Conservation (phyloP, 1,140 invertebrate genomes). For the Danaus melanippus region DNA sequence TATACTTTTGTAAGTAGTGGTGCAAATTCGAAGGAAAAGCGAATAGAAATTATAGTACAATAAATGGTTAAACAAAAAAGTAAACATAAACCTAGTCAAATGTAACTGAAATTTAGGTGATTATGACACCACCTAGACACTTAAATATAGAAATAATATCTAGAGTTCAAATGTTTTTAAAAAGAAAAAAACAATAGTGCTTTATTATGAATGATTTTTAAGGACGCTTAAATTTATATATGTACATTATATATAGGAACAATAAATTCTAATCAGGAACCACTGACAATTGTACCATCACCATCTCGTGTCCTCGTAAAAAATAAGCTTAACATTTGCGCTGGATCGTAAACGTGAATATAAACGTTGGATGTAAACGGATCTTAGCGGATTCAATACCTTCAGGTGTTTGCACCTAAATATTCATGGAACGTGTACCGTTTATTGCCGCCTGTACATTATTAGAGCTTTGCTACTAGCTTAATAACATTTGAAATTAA, state of each 20-base stretch:
- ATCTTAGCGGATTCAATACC: slow-evolving; percentile 25
- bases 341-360: slow-evolving; percentile 37
- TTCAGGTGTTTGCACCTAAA: slow-evolving; percentile 32
- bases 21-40: slow-evolving; percentile 6
- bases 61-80: too few relatives aligned
- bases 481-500: slow-evolving; percentile 15
- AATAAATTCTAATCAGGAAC: too few relatives aligned
- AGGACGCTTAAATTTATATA: too few relatives aligned
- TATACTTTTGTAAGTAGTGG: slow-evolving; percentile 15
- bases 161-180: too few relatives aligned
- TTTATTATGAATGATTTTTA: too few relatives aligned
- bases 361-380: slow-evolving; percentile 35
- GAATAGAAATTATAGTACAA: neutral
- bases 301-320: slow-evolving; percentile 45
- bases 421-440: slow-evolving; percentile 26
- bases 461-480: slow-evolving; percentile 17
- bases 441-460: slow-evolving; percentile 21
- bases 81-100: too few relatives aligned
- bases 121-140: too few relatives aligned
- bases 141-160: too few relatives aligned
- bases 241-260: too few relatives aligned
- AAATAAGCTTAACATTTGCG: slow-evolving; percentile 44
- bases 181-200: too few relatives aligned
- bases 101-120: too few relatives aligned
- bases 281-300: slow-evolving; percentile 9